Base-by-base conservation (phyloP, 64 coral and sea anemone genomes). In the Stichodactyla helianthus region DNA sequence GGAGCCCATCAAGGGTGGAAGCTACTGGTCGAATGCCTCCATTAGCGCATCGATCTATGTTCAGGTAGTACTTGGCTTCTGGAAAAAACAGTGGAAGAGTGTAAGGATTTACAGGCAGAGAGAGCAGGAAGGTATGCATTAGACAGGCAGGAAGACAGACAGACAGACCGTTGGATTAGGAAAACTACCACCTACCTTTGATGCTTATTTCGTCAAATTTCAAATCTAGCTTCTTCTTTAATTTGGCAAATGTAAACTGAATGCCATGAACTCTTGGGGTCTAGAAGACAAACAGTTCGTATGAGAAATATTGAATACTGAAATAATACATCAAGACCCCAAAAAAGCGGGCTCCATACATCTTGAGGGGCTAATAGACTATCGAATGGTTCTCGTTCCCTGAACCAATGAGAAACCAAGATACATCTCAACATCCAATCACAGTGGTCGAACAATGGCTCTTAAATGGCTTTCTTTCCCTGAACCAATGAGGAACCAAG, bases 1-100 rank as follows among this genome's bases (percentile, higher is more conserved):
- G 91, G 31, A 86, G 92, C 16, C 88, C 88, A 62, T 96, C 94
- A 20, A 96, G 77, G 4, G 68, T 65, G 5, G 91, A 93, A 28
- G 91, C 88, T 6, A 87, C 88, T 5, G 61, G 88, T 50, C 91
- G 71, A 71, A 92, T 92, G 19, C 90, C 90, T 6, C 90, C 90
- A 83, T 92, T 78, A n/a, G 90, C 90, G 56, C 90, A 92, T 55
- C 90, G 77, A 77, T 92, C 90, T 5, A 92, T 79, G 77, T 92
- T 92, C 15, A 92, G 77, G 50, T 92, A 92, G 62, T 87, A 92
- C 58, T 87, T 82, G 10, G 85, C 85, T 26, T 79, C 90, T 92
- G 77, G n/a, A 28, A 65, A 85, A 7, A 53, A 52, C 53, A 54
- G 6, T 22, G 52, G 35, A 25, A 2, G 31, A 77, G 11, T 77